A percentile compares a stretch with the other conserved stretches of the same genome.
Evolutionary conservation across 1,140 invertebrate species (phyloP).

Genomic region (Scaptodrosophila lebanonensis): DNA sequence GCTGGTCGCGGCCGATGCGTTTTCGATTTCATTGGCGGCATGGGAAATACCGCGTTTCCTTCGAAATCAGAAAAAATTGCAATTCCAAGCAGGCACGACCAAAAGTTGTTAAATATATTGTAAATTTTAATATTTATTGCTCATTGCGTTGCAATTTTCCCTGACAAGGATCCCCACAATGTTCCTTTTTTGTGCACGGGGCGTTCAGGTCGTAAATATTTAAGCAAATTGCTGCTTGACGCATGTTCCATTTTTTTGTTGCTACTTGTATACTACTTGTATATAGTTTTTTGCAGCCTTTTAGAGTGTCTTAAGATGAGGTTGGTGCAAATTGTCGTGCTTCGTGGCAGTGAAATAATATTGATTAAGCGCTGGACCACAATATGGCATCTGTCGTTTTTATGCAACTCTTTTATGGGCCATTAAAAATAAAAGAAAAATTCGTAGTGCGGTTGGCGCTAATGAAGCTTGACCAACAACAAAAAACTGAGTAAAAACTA

Average conservation of each 20-base stretch:
- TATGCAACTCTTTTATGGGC: too few species aligned
- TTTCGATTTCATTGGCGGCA: conserved; percentile 38
- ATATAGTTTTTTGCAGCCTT: conserved; percentile 1
- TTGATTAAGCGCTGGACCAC: conserved; percentile 48
- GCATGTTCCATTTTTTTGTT: conserved; percentile 20
- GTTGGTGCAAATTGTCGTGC: background rate
- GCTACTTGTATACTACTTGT: background rate
- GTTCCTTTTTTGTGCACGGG: conserved; percentile 49
- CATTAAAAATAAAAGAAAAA: background rate
- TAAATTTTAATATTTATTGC: conserved; percentile 67
- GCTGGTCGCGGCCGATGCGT: background rate
- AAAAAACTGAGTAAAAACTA: conserved; percentile 19
- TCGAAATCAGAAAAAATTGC: conserved; percentile 2
- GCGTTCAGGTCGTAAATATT: conserved; percentile 68
- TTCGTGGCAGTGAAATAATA: conserved; percentile 32
- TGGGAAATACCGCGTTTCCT: conserved; percentile 43
- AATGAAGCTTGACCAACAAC: conserved; percentile 40
- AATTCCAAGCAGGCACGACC: too few species aligned
- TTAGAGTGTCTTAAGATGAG: too few species aligned
- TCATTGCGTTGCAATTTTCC: conserved; percentile 29
- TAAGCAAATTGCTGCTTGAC: conserved; percentile 63
- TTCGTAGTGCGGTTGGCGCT: conserved; percentile 22
- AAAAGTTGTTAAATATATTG: conserved; percentile 40
- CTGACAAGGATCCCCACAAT: conserved; percentile 23
- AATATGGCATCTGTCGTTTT: conserved; percentile 13